These are phyloP conservation scores for Helicoverpa assulta DNA, from an alignment of 2,888 invertebrate genomes.

Conservation along the genomic window DNA sequence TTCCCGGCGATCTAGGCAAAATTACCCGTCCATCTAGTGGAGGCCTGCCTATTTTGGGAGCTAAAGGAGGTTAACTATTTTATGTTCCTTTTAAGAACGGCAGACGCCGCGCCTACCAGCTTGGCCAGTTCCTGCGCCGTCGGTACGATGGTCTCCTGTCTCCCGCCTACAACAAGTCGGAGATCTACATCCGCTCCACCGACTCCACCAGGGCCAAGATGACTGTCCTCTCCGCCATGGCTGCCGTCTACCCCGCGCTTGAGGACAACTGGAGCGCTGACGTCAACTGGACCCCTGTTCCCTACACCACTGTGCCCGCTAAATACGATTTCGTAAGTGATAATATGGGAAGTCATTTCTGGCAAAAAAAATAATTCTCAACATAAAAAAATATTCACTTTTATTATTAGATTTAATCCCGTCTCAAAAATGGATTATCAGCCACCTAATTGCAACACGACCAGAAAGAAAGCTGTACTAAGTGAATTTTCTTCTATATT, in stretches of 20 bases:
- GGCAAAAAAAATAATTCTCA: no score
- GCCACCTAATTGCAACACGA: no score
- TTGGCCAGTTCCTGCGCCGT: slow-evolving; percentile 41
- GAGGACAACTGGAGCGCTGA: slow-evolving; percentile 64
- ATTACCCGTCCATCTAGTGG: no score
- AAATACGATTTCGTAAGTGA: slow-evolving; percentile 74
- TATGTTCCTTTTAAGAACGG: slow-evolving; percentile 20
- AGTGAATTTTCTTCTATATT: no score
- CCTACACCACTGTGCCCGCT: slow-evolving; percentile 70
- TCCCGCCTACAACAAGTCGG: slow-evolving; percentile 68
- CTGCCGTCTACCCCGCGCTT: slow-evolving; percentile 67
- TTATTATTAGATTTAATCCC: no score
- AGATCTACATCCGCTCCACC: slow-evolving; percentile 75
- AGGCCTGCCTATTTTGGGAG: no score
- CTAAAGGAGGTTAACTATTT: no score
- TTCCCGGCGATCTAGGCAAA: no score
- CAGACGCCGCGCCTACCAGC: slow-evolving; percentile 16
- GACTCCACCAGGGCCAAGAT: slow-evolving; percentile 75
- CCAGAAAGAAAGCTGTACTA: no score
- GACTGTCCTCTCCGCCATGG: slow-evolving; percentile 71
- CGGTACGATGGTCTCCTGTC: slow-evolving; percentile 71
- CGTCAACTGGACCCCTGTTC: slow-evolving; percentile 71
- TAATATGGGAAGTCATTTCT: no score
- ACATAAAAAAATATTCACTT: no score
- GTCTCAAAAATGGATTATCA: no score